Evolutionary conservation across 2,888 invertebrate species (phyloP).

Genomic region (Crocallis elinguaria): DNA sequence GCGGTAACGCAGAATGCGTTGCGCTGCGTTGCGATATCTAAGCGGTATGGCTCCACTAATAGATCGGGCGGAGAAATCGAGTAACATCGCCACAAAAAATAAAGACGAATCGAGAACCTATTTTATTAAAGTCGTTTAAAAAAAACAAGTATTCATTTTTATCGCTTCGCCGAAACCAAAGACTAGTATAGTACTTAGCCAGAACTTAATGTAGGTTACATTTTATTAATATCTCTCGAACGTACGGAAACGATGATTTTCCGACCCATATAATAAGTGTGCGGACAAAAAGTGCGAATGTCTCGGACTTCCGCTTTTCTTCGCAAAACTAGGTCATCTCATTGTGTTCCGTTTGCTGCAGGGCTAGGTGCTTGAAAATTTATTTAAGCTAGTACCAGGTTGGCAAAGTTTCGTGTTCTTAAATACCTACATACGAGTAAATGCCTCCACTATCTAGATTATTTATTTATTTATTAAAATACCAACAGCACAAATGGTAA

Average conservation of each 20-base stretch:
- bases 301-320: conserved; percentile 43
- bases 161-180: no score
- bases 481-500: no score
- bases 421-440: not conserved
- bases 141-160: no score
- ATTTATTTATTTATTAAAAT: no score
- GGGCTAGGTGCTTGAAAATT: conserved; percentile 1
- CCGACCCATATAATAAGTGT: conserved; percentile 22
- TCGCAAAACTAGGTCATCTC: conserved; percentile 52
- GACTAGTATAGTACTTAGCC: not conserved
- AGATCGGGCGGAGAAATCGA: no score
- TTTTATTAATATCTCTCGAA: conserved; percentile 9
- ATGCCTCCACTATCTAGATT: not conserved
- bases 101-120: no score
- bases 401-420: not conserved
- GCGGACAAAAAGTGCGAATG: conserved; percentile 53
- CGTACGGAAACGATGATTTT: conserved; percentile 18
- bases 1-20: no score
- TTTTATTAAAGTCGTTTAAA: no score
- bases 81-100: no score
- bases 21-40: no score
- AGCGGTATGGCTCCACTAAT: no score
- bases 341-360: conserved; percentile 47
- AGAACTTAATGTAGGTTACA: not conserved
- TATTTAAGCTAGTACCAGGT: not conserved